A percentile compares a stretch with the other conserved stretches of the same genome.
Evolutionary conservation across 2,797 vertebrate species (phyloP).

Genomic region (Betta splendens): DNA sequence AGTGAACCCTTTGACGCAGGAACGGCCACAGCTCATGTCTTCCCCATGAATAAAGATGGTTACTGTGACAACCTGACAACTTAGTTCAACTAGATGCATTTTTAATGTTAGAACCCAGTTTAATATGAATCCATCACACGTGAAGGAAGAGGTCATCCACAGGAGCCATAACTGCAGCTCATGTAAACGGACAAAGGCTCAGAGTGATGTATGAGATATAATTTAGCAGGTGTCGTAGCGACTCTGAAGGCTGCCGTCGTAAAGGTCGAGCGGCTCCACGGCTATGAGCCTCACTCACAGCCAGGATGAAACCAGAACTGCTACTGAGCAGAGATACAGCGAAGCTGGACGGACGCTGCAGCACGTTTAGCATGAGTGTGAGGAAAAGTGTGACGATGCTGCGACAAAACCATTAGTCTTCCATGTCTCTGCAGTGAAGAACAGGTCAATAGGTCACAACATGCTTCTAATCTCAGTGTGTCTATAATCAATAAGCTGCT

Average conservation of each 20-base stretch:
- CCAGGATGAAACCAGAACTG: too few species aligned
- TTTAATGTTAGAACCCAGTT: slow-evolving; percentile 21
- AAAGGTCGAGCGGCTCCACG: neutral
- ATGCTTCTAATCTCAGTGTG: too few species aligned
- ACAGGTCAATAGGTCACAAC: too few species aligned
- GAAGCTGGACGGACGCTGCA: too few species aligned
- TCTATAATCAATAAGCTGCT: too few species aligned
- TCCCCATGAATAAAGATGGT: slow-evolving; percentile 13
- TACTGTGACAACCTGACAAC: slow-evolving; percentile 24
- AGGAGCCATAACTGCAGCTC: slow-evolving; percentile 16
- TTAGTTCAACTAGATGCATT: slow-evolving; percentile 46
- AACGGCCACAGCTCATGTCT: neutral
- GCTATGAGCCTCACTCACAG: too few species aligned
- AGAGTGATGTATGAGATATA: slow-evolving; percentile 15
- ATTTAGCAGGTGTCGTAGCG: slow-evolving; percentile 14
- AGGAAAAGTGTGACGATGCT: too few species aligned
- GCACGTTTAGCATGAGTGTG: too few species aligned
- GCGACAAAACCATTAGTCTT: too few species aligned
- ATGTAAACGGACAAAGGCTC: slow-evolving; percentile 16
- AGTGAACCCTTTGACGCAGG: neutral
- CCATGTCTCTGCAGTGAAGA: too few species aligned
- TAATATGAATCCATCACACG: slow-evolving; percentile 17
- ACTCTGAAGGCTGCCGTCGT: neutral
- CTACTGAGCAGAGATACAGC: too few species aligned
- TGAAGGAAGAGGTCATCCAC: slow-evolving; percentile 3